Evolutionary conservation across 2,797 vertebrate genomes (phyloP), one percentile per base, ranked within the genome.

Genomic region (Sebastolobus altivelis): DNA sequence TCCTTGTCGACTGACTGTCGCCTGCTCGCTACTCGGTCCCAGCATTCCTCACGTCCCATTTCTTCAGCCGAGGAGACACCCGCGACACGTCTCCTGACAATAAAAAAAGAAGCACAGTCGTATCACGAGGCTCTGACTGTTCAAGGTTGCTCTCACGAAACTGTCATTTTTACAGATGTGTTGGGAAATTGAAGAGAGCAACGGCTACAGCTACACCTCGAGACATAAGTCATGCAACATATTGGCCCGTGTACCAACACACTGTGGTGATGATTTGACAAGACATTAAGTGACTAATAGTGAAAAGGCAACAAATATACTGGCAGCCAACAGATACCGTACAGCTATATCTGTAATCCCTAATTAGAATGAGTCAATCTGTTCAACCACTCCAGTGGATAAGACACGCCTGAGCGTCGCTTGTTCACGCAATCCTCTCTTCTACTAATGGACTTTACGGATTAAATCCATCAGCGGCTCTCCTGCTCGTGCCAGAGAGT

Each of bases 361-460:
- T 68, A 75, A 88, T 87, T 77, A 87, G 77, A 4, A 1, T 3
- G 74, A 75, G 61, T 79, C 77, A 71, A 70, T 82, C 79, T 74
- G 72, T 38, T 65, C 18, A 72, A n/a, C 68, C 20, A 4, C 37
- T 81, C 54, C 29, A 69, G 70, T 46, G 79, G 71, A 71, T 80
- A 54, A 83, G 46, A 78, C 58, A 1, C n/a, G 14, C 27, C 22
- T 78, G 56, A 80, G 60, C 2, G 0, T 5, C 1, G 0, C 61
- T 71, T 49, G 35, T 82, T 82, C 69, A 76, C 16, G 25, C 65
- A 33, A 70, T 87, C 88, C 72, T 80, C 62, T 71, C 70, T 71
- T 31, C 40, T 7, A 66, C 40, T 65, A 35, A 77, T 37, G 20
- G 79, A 85, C 31, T 85, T 54, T 86, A 79, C 13, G 49, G 8